Evolutionary conservation across 1,140 invertebrate species (phyloP), one percentile per base, ranked within the genome.

Genomic region (Drosophila ironensis): DNA sequence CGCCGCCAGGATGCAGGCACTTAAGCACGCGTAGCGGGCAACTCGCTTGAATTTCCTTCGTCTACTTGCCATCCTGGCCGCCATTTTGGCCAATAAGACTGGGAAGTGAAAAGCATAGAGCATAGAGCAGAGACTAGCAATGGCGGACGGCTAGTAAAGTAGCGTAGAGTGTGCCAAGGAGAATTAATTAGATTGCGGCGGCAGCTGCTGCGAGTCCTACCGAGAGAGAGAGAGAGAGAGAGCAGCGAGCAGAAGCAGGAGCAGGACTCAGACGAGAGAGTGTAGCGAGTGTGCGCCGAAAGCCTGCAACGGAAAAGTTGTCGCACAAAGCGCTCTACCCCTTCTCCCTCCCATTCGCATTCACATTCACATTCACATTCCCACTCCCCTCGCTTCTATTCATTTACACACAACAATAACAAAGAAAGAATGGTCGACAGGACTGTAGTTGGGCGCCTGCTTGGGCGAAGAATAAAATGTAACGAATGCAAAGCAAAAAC

Each of bases 141-240:
- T 66, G 78, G 78, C 78, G 78, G 54, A 61, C 51, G 22, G 24
- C 50, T n/a, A 5, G 11, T 12, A 4, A 9, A 41, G 60, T 42
- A 38, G 68, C 38, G 35, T 33, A 52, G 47, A 70, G 30, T 47
- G 57, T 50, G 80, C 30, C 30, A 74, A 73, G 69, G 64, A 73
- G 74, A 86, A 74, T 78, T 86, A 78, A 84, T 84, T 84, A 78
- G 80, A 84, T 84, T 84, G 77, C 56, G 77, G 57, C 67, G 73
- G 80, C 78, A 84, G 78, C 78, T 86, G 78, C 68, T 71, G 66
- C 78, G 60, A 47, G 80, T 42, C 37, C 46, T 71, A n/a, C n/a
- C n/a, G n/a, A n/a, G n/a, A n/a, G n/a, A n/a, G n/a, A n/a, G n/a
- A n/a, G n/a, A n/a, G n/a, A n/a, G n/a, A n/a, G n/a, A n/a, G n/a